Evolutionary conservation across 2,797 vertebrate genomes (phyloP).

Genomic region (Sebastes cheni): DNA sequence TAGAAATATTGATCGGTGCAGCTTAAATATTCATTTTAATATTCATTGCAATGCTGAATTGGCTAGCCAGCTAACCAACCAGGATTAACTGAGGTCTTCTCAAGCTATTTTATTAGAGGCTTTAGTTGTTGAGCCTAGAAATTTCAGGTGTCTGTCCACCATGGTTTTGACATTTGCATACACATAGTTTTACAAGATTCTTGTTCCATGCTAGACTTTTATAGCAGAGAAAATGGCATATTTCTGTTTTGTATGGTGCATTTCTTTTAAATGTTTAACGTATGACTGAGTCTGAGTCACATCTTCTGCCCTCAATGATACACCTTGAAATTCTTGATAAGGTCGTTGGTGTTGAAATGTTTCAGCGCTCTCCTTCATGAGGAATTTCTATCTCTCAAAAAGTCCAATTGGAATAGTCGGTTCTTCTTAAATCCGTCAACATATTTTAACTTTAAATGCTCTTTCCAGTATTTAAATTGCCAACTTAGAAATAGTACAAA

Average conservation of each 20-base stretch:
- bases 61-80: not conserved
- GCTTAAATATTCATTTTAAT: not conserved
- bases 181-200: not conserved
- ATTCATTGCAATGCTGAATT: not conserved
- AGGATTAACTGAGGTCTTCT: not conserved
- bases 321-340: not conserved
- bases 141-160: not conserved
- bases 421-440: not conserved
- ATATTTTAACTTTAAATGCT: not conserved
- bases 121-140: not conserved
- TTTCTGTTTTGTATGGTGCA: not conserved
- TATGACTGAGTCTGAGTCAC: not conserved
- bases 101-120: not conserved
- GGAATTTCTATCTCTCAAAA: not conserved
- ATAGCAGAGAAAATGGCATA: not conserved
- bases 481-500: not conserved
- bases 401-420: not conserved
- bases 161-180: not conserved
- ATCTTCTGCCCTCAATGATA: too few relatives aligned
- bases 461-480: constrained; percentile 6
- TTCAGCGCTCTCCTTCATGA: not conserved
- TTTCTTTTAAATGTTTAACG: not conserved
- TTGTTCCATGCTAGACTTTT: not conserved
- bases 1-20: not conserved
- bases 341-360: not conserved